Conservation (phyloP, 2,888 invertebrate species). For the Petrolisthes manimaculis region DNA sequence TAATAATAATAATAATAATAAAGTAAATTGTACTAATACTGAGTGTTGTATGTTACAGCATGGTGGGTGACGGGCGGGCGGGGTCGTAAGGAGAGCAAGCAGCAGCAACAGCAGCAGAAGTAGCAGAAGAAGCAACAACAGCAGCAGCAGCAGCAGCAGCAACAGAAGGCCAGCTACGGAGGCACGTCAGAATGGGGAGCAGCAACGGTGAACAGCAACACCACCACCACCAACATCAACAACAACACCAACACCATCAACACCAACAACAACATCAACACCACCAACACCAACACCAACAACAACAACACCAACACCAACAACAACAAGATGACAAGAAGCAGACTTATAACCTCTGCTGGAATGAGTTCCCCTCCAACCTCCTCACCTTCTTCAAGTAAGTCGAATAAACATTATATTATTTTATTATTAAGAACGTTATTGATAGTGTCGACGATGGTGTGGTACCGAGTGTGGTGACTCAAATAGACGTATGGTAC, state of each 20-base stretch:
- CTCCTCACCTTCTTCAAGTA: constrained; percentile 63
- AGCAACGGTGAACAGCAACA: constrained; percentile 42
- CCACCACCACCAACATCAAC: constrained; percentile 34
- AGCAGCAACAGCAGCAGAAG: constrained; percentile 27
- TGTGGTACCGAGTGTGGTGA: too few relatives aligned
- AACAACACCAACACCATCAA: constrained; percentile 41
- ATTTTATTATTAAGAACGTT: not conserved
- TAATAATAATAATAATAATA: too few relatives aligned
- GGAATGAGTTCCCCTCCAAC: constrained; percentile 63
- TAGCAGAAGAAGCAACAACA: constrained; percentile 28
- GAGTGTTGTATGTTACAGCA: constrained; percentile 12
- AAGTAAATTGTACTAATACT: too few relatives aligned
- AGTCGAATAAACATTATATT: constrained; percentile 8
- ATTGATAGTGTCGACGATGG: too few relatives aligned
- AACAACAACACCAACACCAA: not conserved
- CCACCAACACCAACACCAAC: too few relatives aligned
- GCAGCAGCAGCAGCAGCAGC: constrained; percentile 18
- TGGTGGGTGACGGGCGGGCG: constrained; percentile 61
- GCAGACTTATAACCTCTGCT: constrained; percentile 63
- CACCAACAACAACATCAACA: too few relatives aligned
- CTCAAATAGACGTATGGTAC: too few relatives aligned
- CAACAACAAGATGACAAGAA: constrained; percentile 52
- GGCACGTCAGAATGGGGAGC: constrained; percentile 57
- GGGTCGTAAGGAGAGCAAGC: constrained; percentile 51
- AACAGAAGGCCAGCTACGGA: constrained; percentile 30